phyloP scores from a whole-genome alignment of 2,888 invertebrate species.

The Tyria jacobaeae region DNA sequence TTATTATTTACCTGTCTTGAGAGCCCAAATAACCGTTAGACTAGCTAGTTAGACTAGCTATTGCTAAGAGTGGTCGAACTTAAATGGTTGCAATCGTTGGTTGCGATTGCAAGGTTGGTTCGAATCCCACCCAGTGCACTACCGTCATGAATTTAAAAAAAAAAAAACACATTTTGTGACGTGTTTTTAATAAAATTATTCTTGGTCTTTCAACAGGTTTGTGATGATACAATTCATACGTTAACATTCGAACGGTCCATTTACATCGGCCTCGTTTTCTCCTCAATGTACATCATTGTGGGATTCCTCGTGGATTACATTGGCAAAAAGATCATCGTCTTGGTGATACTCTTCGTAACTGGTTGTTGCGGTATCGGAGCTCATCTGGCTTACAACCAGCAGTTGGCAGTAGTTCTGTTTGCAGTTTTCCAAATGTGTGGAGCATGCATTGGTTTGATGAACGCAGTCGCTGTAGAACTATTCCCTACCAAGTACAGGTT shows the following conservation, averaged over 20 bases:
- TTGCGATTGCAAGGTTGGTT: too few species aligned
- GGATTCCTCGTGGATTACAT: slow-evolving; percentile 86
- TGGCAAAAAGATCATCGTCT: slow-evolving; percentile 86
- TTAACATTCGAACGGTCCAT: slow-evolving; percentile 89
- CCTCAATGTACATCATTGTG: slow-evolving; percentile 88
- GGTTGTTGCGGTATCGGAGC: slow-evolving; percentile 87
- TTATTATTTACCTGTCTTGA: too few species aligned
- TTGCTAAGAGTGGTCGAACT: too few species aligned
- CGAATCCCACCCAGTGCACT: too few species aligned
- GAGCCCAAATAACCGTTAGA: too few species aligned
- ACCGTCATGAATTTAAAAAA: too few species aligned
- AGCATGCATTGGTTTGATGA: slow-evolving; percentile 86
- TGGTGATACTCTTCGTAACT: slow-evolving; percentile 80
- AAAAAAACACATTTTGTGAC: too few species aligned
- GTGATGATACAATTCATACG: slow-evolving; percentile 85
- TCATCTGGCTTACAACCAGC: slow-evolving; percentile 86
- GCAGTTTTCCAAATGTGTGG: slow-evolving; percentile 85
- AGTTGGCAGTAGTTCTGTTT: slow-evolving; percentile 86
- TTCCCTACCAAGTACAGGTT: slow-evolving; percentile 86
- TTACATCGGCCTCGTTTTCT: slow-evolving; percentile 88
- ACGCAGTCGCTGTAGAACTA: slow-evolving; percentile 86
- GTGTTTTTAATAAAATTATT: not conserved
- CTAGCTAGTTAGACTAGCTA: too few species aligned
- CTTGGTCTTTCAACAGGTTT: slow-evolving; percentile 59
- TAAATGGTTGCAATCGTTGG: too few species aligned